phyloP scores from a whole-genome alignment of 2,113 vertebrate genomes.

The Epinephelus moara region DNA sequence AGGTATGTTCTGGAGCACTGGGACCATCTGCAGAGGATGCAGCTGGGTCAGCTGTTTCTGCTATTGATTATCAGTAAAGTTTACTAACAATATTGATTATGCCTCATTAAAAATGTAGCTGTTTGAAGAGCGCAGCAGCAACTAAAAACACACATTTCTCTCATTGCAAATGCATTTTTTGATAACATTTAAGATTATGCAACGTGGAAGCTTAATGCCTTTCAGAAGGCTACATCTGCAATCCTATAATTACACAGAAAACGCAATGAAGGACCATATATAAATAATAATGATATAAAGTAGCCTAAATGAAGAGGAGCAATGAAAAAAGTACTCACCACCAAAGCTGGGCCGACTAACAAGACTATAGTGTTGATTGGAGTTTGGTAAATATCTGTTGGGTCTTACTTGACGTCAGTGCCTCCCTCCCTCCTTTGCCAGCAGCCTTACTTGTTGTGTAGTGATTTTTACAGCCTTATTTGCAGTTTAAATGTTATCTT shows the following conservation, averaged over 20 bases:
- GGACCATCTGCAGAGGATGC: slow-evolving; percentile 74
- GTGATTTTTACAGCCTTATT: background rate
- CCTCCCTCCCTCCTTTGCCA: slow-evolving; percentile 63
- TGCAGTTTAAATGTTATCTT: background rate
- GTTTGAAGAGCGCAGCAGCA: background rate
- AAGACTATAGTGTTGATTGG: slow-evolving; percentile 61
- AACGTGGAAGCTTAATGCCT: background rate
- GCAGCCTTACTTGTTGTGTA: slow-evolving; percentile 1
- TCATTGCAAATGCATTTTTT: background rate
- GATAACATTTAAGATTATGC: background rate
- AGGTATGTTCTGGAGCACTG: slow-evolving; percentile 73
- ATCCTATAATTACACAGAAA: background rate
- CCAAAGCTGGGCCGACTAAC: slow-evolving; percentile 40
- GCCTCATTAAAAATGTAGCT: too few species aligned
- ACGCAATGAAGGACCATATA: background rate
- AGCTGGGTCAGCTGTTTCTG: background rate
- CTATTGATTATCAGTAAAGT: background rate
- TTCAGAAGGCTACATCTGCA: background rate
- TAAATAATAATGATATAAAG: background rate
- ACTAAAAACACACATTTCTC: background rate
- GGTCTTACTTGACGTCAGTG: slow-evolving; percentile 67
- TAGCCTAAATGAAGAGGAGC: background rate
- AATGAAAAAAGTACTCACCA: slow-evolving; percentile 55
- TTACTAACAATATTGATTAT: background rate
- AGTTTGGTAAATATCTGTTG: slow-evolving; percentile 56